Percentiles rank a stretch among this genome's conserved stretches.
These are phyloP conservation scores for Carlito syrichta DNA, from an alignment of 2,113 vertebrate genomes.

Conservation along the genomic window DNA sequence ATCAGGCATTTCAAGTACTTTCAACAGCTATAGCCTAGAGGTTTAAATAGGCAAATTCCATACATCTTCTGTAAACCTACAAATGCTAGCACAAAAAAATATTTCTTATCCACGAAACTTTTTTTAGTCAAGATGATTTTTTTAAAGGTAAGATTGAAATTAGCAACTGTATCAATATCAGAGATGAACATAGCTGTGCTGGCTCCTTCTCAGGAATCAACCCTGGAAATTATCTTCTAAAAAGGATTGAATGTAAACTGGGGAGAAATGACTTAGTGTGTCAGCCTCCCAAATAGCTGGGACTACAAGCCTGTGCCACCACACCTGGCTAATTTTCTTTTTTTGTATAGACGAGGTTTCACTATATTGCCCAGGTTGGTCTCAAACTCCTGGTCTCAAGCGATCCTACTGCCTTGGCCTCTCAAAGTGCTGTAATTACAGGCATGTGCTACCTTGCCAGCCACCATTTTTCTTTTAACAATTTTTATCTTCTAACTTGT, in stretches of 20 bases:
- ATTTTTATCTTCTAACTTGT: slow-evolving; percentile 16
- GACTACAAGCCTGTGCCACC: neutral
- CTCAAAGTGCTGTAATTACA: neutral
- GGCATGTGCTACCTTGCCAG: neutral
- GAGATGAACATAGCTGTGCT: neutral
- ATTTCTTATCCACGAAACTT: neutral
- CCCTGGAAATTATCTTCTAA: neutral
- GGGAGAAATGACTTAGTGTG: neutral
- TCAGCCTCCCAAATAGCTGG: neutral
- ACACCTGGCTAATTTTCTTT: neutral
- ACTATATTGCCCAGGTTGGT: neutral
- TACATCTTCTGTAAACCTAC: neutral
- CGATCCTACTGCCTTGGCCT: neutral
- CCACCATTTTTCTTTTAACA: neutral
- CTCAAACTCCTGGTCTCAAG: neutral
- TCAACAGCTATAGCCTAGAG: neutral
- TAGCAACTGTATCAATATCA: neutral
- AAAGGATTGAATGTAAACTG: neutral
- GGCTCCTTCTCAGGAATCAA: neutral
- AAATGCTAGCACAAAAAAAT: neutral
- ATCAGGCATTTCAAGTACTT: neutral
- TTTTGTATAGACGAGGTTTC: neutral
- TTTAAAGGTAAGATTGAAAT: neutral
- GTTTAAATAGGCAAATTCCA: neutral
- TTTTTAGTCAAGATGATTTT: neutral